Percentiles rank a stretch among this genome's conserved stretches.
Evolutionary conservation across 2,113 vertebrate genomes (phyloP).

Genomic region (Triplophysa dalaica): DNA sequence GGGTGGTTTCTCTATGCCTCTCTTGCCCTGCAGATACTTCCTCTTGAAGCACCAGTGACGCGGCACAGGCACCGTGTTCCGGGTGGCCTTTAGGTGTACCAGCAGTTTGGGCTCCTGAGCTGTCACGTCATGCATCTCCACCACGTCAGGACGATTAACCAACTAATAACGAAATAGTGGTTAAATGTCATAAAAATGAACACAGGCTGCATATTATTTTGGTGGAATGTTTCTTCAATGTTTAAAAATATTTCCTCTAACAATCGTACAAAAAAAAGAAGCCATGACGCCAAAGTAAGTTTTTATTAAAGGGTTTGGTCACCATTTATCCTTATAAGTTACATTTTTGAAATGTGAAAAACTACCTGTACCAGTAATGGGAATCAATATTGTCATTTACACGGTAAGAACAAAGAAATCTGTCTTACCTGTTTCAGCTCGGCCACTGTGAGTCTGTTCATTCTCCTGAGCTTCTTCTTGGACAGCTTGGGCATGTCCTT

Average conservation of each 20-base stretch:
- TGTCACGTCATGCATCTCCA: slow-evolving; percentile 95
- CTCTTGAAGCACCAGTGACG: slow-evolving; percentile 80
- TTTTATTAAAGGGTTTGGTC: too few relatives aligned
- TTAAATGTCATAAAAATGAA: not conserved
- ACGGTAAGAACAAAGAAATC: too few relatives aligned
- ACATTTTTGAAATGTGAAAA: too few relatives aligned
- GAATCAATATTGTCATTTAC: too few relatives aligned
- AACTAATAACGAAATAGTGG: slow-evolving; percentile 66
- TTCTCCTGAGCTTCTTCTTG: slow-evolving; percentile 92
- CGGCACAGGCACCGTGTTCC: slow-evolving; percentile 90
- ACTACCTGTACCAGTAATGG: too few relatives aligned
- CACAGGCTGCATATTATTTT: not conserved
- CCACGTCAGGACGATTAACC: slow-evolving; percentile 88
- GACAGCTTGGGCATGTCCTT: slow-evolving; percentile 86
- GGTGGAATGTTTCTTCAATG: too few relatives aligned
- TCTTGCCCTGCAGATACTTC: slow-evolving; percentile 87
- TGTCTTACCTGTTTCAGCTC: slow-evolving; percentile 90
- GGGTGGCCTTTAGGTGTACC: slow-evolving; percentile 90
- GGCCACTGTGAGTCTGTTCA: slow-evolving; percentile 92
- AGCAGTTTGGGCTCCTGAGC: slow-evolving; percentile 91
- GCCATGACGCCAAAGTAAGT: too few relatives aligned
- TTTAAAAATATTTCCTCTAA: too few relatives aligned
- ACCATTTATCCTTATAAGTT: too few relatives aligned
- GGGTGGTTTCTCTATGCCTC: slow-evolving; percentile 92
- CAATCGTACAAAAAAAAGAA: too few relatives aligned